These are phyloP conservation scores for Stenurella melanura DNA, from an alignment of 2,888 invertebrate genomes.

Conservation along the genomic window DNA sequence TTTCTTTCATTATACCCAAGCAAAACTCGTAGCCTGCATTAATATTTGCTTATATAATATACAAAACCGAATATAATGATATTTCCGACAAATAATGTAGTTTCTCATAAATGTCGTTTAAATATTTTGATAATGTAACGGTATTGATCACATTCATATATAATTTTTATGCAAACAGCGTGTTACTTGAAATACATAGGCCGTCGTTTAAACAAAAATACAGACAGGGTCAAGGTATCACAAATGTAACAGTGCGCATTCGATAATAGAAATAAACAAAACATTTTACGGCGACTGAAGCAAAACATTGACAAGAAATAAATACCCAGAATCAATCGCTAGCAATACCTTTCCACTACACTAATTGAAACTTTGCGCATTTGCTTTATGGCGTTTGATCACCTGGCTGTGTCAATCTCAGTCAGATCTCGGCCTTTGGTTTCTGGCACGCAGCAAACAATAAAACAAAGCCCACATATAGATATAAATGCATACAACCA, in stretches of 20 bases:
- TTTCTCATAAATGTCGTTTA: background rate
- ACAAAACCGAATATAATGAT: too few relatives aligned
- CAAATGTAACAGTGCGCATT: slow-evolving; percentile 32
- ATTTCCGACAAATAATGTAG: slow-evolving; percentile 12
- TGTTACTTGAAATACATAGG: slow-evolving; percentile 18
- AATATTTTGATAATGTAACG: background rate
- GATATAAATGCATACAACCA: slow-evolving; percentile 92
- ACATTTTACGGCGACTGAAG: slow-evolving; percentile 22
- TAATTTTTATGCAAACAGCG: background rate
- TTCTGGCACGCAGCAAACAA: slow-evolving; percentile 91
- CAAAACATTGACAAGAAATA: slow-evolving; percentile 21
- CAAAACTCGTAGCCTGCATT: too few relatives aligned
- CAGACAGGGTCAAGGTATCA: slow-evolving; percentile 46
- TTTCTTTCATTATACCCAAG: too few relatives aligned
- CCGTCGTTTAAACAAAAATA: slow-evolving; percentile 21
- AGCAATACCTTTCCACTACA: slow-evolving; percentile 68
- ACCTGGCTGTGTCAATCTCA: slow-evolving; percentile 84
- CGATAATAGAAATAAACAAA: slow-evolving; percentile 11
- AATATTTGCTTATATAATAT: too few relatives aligned
- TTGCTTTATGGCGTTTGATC: slow-evolving; percentile 63
- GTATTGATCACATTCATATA: slow-evolving; percentile 13
- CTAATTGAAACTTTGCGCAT: slow-evolving; percentile 64
- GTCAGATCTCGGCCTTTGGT: slow-evolving; percentile 93
- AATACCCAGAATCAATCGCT: slow-evolving; percentile 40
- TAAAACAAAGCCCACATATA: slow-evolving; percentile 87